Conservation (phyloP, 2,113 vertebrate genomes). For the Condylura cristata region DNA sequence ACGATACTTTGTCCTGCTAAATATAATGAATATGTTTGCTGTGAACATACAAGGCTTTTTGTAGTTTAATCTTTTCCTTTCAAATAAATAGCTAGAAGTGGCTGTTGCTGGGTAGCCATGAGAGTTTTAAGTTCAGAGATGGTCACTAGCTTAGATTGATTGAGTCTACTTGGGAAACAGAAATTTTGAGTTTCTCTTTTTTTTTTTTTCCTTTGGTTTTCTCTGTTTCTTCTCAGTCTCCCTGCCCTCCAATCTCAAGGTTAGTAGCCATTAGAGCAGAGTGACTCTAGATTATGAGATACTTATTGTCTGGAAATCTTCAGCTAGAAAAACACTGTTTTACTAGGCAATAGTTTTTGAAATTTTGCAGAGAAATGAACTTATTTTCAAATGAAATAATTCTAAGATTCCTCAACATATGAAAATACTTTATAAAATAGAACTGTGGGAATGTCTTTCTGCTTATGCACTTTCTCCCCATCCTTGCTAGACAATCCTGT, state of each 20-base stretch:
- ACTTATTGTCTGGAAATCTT: not conserved
- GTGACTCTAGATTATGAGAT: not conserved
- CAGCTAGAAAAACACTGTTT: constrained; percentile 17
- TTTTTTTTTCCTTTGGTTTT: not conserved
- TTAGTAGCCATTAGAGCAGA: not conserved
- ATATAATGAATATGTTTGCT: not conserved
- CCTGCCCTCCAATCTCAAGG: not conserved
- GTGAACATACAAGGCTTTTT: not conserved
- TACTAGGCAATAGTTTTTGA: not conserved
- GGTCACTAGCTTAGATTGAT: not conserved
- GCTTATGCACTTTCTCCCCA: not conserved
- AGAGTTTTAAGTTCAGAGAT: not conserved
- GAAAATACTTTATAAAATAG: not conserved
- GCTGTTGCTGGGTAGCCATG: not conserved
- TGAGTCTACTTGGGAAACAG: not conserved
- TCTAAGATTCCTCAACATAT: not conserved
- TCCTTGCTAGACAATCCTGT: not conserved
- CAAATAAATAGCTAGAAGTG: not conserved
- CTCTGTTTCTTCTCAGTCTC: not conserved
- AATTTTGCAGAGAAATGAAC: not conserved
- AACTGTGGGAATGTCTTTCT: not conserved
- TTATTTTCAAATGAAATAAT: constrained; percentile 31
- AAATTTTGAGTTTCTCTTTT: not conserved
- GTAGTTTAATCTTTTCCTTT: not conserved
- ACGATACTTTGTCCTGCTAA: not conserved